Evolutionary conservation across 2,113 vertebrate species (phyloP).

Genomic region (Pachypanchax playfairii): DNA sequence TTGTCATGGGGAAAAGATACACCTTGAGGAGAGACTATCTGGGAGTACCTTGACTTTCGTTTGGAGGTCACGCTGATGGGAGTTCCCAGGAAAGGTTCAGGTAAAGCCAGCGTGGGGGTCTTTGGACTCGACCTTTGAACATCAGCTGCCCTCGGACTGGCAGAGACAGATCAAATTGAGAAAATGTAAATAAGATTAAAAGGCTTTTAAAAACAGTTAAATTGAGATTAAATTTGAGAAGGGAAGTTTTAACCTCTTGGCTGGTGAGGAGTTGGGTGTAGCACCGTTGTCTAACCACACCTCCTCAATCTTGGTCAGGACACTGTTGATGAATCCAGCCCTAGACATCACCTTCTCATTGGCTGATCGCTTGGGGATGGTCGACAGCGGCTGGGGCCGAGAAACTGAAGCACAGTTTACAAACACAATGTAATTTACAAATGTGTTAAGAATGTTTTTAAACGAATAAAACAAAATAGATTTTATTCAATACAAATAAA

Average conservation of each 20-base stretch:
- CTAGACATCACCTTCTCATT: constrained; percentile 85
- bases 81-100: constrained; percentile 88
- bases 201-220: neutral
- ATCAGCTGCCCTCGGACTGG: constrained; percentile 72
- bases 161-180: constrained; percentile 7
- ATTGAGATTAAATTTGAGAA: neutral
- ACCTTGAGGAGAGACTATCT: neutral
- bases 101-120: constrained; percentile 51
- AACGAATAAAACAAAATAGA: neutral
- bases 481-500: neutral
- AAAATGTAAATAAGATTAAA: neutral
- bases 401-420: constrained; percentile 80
- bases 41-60: constrained; percentile 86
- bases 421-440: neutral
- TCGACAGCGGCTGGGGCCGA: constrained; percentile 89
- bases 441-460: neutral
- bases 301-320: constrained; percentile 90
- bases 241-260: constrained; percentile 75
- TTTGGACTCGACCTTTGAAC: constrained; percentile 42
- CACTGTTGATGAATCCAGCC: constrained; percentile 89
- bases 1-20: too few species aligned
- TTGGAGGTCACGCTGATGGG: constrained; percentile 83
- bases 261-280: constrained; percentile 63
- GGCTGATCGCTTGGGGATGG: constrained; percentile 82
- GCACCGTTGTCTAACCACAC: constrained; percentile 82